Conservation (phyloP, 2,797 vertebrate genomes). For the Mycteria americana region DNA sequence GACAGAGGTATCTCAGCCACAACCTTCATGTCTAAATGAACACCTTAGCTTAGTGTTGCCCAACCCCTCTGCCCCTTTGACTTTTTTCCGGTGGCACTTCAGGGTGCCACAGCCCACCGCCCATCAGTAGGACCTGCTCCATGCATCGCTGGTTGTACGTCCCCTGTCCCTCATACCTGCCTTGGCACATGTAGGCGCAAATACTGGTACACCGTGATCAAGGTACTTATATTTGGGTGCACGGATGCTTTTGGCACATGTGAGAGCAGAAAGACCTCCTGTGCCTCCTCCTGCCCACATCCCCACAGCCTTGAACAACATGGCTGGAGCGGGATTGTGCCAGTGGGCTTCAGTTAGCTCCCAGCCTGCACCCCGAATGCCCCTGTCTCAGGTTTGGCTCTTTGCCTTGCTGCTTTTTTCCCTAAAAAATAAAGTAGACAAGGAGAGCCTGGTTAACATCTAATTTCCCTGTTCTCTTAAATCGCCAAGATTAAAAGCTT, state of each 20-base stretch:
- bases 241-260: rapidly evolving
- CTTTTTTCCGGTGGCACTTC: background rate
- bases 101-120: background rate
- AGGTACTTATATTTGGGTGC: background rate
- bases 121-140: background rate
- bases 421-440: background rate
- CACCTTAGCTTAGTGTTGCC: background rate
- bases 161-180: background rate
- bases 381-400: background rate
- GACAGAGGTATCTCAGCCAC: background rate
- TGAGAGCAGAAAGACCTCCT: background rate
- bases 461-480: background rate
- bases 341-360: background rate
- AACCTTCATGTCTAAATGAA: rapidly evolving
- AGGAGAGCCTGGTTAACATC: background rate
- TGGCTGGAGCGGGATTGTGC: background rate
- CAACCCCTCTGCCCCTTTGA: background rate
- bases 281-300: too few species aligned
- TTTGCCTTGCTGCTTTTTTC: background rate
- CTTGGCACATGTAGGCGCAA: rapidly evolving
- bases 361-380: background rate
- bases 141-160: background rate
- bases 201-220: rapidly evolving
- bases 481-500: background rate
- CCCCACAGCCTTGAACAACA: background rate